Conservation (phyloP, 2,888 invertebrate genomes). For the Drosophila algonquin region DNA sequence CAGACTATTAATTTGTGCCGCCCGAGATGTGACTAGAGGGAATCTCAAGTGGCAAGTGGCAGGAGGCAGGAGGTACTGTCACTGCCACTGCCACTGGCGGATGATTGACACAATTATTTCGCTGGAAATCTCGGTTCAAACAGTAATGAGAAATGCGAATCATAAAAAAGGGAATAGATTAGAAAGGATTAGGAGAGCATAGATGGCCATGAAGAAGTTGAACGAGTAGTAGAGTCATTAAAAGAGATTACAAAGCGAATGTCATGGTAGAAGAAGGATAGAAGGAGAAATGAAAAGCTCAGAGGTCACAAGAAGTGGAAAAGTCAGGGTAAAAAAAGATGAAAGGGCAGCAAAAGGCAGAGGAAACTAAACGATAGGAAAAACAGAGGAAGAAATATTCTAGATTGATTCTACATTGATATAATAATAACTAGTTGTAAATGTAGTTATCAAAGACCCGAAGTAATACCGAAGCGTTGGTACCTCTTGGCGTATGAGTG, state of each 20-base stretch:
- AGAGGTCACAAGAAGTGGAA: not conserved
- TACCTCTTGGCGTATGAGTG: not conserved
- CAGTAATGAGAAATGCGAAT: not conserved
- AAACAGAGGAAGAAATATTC: not conserved
- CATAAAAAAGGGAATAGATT: slow-evolving; percentile 7
- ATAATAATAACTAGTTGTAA: too few species aligned
- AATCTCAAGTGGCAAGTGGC: not conserved
- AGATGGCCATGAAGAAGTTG: not conserved
- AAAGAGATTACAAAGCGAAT: not conserved
- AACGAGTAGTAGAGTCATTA: not conserved
- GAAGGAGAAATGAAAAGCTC: not conserved
- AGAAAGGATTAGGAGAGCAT: slow-evolving; percentile 2
- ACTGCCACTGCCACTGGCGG: slow-evolving; percentile 21
- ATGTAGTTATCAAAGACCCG: too few species aligned
- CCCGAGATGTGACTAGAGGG: slow-evolving; percentile 2
- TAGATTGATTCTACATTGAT: too few species aligned
- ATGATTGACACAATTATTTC: slow-evolving; percentile 43
- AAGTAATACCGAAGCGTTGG: too few species aligned
- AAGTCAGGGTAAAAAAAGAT: not conserved
- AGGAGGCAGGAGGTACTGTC: too few species aligned
- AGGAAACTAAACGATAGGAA: not conserved
- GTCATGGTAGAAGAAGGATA: too few species aligned
- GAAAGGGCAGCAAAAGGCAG: not conserved
- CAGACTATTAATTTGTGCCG: slow-evolving; percentile 30
- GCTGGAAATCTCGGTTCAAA: slow-evolving; percentile 6